Conservation (phyloP, 2,888 invertebrate species). For the Clepsis dumicolana region DNA sequence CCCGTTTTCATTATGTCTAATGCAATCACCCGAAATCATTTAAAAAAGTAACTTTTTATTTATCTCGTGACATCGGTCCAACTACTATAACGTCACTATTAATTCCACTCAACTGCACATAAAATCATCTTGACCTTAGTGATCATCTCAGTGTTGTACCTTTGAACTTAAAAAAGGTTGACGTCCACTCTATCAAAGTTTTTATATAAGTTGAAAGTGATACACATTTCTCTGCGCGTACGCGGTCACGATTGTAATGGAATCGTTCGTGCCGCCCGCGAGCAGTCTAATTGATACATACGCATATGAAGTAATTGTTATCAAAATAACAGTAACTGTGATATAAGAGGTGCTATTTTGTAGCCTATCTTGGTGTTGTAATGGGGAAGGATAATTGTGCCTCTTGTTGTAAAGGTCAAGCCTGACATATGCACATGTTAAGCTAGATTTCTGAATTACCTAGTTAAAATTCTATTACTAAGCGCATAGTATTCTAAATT, state of each 20-base stretch:
- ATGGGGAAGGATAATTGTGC: background rate
- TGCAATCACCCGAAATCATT: too few species aligned
- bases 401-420: too few species aligned
- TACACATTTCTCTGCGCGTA: slow-evolving; percentile 65
- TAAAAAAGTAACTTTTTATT: too few species aligned
- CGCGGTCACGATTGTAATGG: slow-evolving; percentile 66
- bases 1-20: too few species aligned
- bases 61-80: too few species aligned
- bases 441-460: too few species aligned
- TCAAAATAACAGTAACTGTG: slow-evolving; percentile 21
- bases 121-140: background rate
- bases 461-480: too few species aligned
- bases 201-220: slow-evolving; percentile 74
- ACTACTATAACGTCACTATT: too few species aligned
- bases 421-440: too few species aligned
- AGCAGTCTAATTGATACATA: slow-evolving; percentile 55
- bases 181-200: slow-evolving; percentile 45
- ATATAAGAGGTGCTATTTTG: slow-evolving; percentile 27
- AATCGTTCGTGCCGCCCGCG: slow-evolving; percentile 58
- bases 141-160: background rate
- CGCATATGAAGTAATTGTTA: slow-evolving; percentile 42
- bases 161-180: slow-evolving; percentile 26
- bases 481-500: too few species aligned
- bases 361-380: slow-evolving; percentile 3
- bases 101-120: background rate